Base-by-base conservation (phyloP, 1,140 invertebrate species). In the Lordiphosa stackelbergi region DNA sequence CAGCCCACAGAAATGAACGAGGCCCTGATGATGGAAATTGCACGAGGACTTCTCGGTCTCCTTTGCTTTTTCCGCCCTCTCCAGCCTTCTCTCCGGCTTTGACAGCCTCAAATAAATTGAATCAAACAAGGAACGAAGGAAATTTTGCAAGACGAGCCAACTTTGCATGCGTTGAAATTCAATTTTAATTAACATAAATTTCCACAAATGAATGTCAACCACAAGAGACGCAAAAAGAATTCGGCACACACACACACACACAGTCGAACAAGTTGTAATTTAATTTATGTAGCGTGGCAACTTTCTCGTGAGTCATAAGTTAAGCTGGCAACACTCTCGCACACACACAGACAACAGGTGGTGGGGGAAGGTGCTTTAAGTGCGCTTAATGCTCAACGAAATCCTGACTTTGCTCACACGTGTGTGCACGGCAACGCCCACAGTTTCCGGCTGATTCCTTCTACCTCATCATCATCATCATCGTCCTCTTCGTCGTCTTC, bases 131-230 rank as follows among this genome's bases (percentile, higher is more conserved):
- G 72, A 77, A 64, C 59, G 61, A 59, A 46, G 49, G 31, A 40
- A 55, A 40, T 40, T 55, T 55, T 8, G 54, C 13, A 55, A 43
- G 40, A 51, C 11, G 55, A 54, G 46, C 51, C 62, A 77, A 69
- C 60, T 84, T 84, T 84, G 77, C 73, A 77, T 77, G 73, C 69
- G 66, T 77, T 61, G 69, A 83, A 83, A 83, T 84, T 83, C 77
- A 84, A 83, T 83, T 83, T 69, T 83, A 83, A 83, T 83, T 83
- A 83, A 83, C 77, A 83, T 83, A 83, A 83, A 83, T 83, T 83
- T 83, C 55, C 78, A 83, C 77, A 83, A 79, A 81, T 81, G 73
- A 81, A 83, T 81, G 77, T 81, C 77, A 81, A 81, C 77, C 77
- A 54, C 77, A 81, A 73, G 57, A 69, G 61, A 61, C 24, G 24